Evolutionary conservation across 2,113 vertebrate genomes (phyloP).

Genomic region (Triplophysa dalaica): DNA sequence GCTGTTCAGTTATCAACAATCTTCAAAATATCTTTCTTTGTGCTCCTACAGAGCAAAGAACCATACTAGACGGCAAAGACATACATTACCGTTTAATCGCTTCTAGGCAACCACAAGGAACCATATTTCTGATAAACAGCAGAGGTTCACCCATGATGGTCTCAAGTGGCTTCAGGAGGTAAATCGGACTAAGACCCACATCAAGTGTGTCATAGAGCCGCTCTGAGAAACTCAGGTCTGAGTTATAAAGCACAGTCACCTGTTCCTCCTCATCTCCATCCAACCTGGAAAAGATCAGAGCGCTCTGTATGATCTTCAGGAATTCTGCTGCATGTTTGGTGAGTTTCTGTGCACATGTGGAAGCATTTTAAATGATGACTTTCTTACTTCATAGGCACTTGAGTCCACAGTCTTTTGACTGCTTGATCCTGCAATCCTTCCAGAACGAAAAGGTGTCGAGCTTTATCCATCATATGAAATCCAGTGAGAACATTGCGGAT

Average conservation of each 20-base stretch:
- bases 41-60: neutral
- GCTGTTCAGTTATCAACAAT: no score
- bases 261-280: slow-evolving; percentile 50
- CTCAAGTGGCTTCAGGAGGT: slow-evolving; percentile 68
- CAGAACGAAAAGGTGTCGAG: slow-evolving; percentile 77
- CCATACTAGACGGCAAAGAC: neutral
- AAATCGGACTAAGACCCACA: slow-evolving; percentile 67
- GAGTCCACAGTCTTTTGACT: slow-evolving; percentile 76
- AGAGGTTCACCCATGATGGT: slow-evolving; percentile 63
- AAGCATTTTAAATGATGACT: slow-evolving; percentile 12
- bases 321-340: neutral
- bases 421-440: slow-evolving; percentile 81
- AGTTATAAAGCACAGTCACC: slow-evolving; percentile 76
- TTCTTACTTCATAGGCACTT: slow-evolving; percentile 65
- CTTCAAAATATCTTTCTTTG: no score
- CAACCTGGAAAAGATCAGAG: slow-evolving; percentile 66
- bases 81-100: slow-evolving; percentile 75
- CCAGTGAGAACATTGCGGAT: slow-evolving; percentile 79
- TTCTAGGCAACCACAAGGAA: slow-evolving; percentile 71
- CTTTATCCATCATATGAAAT: slow-evolving; percentile 80
- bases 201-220: slow-evolving; percentile 78
- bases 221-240: slow-evolving; percentile 71
- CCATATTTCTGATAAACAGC: slow-evolving; percentile 70
- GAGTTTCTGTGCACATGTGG: neutral
- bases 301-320: neutral